Evolutionary conservation across 1,140 invertebrate genomes (phyloP).

Genomic region (Helicorthomorpha holstii): DNA sequence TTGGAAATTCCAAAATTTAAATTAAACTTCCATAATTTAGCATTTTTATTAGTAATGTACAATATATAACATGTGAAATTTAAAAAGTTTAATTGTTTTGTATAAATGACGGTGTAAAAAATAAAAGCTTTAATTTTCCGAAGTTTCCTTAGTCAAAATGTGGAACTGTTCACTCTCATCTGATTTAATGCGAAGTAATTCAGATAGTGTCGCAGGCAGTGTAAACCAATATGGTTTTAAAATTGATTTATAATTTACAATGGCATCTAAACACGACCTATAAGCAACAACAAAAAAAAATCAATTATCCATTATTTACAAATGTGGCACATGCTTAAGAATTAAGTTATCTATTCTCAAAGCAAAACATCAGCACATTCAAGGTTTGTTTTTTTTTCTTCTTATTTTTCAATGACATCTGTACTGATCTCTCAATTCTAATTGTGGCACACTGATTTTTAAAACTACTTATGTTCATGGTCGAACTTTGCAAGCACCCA

Average conservation of each 20-base stretch:
- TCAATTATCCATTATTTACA: background rate
- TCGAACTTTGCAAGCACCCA: background rate
- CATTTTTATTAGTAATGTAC: background rate
- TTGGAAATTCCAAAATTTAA: background rate
- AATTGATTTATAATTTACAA: background rate
- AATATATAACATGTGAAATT: background rate
- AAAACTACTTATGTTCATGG: no score
- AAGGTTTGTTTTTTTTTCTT: background rate
- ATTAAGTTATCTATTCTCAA: no score
- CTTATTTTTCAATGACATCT: no score
- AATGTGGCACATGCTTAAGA: no score
- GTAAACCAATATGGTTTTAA: background rate
- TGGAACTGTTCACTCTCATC: no score
- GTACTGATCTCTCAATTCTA: no score
- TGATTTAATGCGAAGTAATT: background rate
- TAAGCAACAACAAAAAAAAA: background rate
- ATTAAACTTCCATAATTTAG: no score
- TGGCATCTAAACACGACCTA: background rate
- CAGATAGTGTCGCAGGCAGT: background rate
- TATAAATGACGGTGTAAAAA: no score
- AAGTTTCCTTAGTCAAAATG: no score
- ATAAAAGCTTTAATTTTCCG: no score
- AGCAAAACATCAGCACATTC: background rate
- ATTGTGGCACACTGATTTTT: no score
- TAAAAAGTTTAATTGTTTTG: no score